These are phyloP conservation scores for Cryptoprocta ferox DNA, from an alignment of 2,797 vertebrate genomes.

Conservation along the genomic window DNA sequence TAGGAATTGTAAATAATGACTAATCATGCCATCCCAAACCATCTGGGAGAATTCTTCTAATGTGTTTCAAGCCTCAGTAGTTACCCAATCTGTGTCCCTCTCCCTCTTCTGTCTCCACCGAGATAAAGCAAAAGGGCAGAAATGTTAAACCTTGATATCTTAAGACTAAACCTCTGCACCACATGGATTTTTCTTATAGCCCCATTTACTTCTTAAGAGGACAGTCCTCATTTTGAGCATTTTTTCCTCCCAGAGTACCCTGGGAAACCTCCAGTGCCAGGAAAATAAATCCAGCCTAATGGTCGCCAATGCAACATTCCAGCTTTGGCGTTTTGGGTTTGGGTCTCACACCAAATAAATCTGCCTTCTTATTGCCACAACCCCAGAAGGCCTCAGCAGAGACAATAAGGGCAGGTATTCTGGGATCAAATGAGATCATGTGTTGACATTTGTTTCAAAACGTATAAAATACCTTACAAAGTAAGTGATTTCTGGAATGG, in stretches of 20 bases:
- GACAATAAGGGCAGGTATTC: neutral
- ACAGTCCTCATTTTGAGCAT: neutral
- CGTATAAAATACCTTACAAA: slow-evolving; percentile 5
- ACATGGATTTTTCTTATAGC: neutral
- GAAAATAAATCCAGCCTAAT: neutral
- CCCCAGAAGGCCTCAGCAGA: neutral
- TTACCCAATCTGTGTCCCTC: neutral
- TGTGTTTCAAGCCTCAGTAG: neutral
- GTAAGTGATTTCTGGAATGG: neutral
- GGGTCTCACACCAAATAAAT: neutral
- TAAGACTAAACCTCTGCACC: neutral
- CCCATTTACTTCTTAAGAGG: slow-evolving; percentile 27
- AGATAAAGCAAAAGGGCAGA: neutral
- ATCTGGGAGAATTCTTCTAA: neutral
- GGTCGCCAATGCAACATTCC: neutral
- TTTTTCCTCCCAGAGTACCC: neutral
- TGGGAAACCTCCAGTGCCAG: neutral
- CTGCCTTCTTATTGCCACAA: neutral
- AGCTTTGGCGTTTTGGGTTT: neutral
- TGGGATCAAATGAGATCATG: neutral
- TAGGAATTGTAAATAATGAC: neutral
- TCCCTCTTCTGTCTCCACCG: neutral
- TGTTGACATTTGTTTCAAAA: slow-evolving; percentile 8
- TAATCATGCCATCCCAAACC: neutral
- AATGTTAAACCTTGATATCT: neutral